Evolutionary conservation across 1,140 invertebrate genomes (phyloP).

Genomic region (Leptestheria dahalacensis): DNA sequence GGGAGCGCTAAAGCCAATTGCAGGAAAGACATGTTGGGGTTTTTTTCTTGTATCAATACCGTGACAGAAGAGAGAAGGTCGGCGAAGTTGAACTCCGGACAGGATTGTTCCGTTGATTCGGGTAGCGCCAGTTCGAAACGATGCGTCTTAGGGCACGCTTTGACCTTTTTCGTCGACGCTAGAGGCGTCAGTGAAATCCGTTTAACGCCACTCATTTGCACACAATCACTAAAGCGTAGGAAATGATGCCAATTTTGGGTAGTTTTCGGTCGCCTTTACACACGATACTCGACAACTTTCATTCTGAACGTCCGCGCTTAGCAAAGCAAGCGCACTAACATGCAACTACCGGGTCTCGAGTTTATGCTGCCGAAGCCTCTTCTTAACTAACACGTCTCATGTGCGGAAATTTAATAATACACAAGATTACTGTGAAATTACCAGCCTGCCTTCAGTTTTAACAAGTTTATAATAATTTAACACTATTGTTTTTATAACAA

Average conservation of each 20-base stretch:
- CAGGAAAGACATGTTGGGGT: not conserved
- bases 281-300: not conserved
- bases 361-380: not conserved
- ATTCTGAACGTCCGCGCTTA: conserved; percentile 11
- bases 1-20: no score
- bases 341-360: not conserved
- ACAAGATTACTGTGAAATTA: no score
- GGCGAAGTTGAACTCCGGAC: conserved; percentile 46
- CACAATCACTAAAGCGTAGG: not conserved
- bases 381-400: not conserved
- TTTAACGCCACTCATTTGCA: conserved; percentile 8
- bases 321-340: conserved; percentile 4
- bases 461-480: no score
- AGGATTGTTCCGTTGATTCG: conserved; percentile 45
- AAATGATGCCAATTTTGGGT: not conserved
- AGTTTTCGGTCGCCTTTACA: not conserved
- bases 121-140: conserved; percentile 40
- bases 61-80: conserved; percentile 38
- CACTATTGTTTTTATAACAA: no score
- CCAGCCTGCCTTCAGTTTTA: no score
- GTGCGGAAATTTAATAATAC: no score
- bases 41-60: not conserved
- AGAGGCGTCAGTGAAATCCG: conserved; percentile 8
- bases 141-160: conserved; percentile 34
- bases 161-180: conserved; percentile 27